Conservation (phyloP, 2,797 vertebrate genomes). For the Fundulus diaphanus region DNA sequence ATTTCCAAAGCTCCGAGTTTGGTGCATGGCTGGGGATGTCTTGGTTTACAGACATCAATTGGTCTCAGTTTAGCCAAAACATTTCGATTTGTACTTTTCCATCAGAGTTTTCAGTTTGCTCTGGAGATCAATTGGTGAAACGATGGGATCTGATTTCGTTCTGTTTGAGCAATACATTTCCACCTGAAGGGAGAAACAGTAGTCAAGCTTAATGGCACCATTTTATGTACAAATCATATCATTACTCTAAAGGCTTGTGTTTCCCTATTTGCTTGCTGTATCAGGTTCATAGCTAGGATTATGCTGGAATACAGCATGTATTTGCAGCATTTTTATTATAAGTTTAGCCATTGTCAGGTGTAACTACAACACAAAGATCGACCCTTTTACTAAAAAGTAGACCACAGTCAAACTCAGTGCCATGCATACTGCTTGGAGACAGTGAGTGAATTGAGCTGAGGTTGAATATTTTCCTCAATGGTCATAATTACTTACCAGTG, state of each 20-base stretch:
- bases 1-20: not conserved
- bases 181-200: slow-evolving; percentile 17
- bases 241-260: not conserved
- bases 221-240: not conserved
- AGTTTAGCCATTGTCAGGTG: not conserved
- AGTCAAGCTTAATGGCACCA: not conserved
- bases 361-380: not conserved
- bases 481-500: slow-evolving; percentile 9
- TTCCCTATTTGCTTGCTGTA: not conserved
- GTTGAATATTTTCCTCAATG: not conserved
- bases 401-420: not conserved
- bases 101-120: fast-evolving
- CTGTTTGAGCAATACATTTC: fast-evolving
- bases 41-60: not conserved
- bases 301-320: not conserved
- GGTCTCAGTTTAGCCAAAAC: not conserved
- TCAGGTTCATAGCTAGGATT: no score
- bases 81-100: fast-evolving
- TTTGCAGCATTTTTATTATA: not conserved
- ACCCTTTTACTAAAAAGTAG: not conserved
- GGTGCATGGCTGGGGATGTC: no score
- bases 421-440: not conserved
- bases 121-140: not conserved
- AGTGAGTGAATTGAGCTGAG: not conserved
- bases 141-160: fast-evolving